Base-by-base conservation (phyloP, 2,888 invertebrate species). In the Rhogogaster chlorosoma region DNA sequence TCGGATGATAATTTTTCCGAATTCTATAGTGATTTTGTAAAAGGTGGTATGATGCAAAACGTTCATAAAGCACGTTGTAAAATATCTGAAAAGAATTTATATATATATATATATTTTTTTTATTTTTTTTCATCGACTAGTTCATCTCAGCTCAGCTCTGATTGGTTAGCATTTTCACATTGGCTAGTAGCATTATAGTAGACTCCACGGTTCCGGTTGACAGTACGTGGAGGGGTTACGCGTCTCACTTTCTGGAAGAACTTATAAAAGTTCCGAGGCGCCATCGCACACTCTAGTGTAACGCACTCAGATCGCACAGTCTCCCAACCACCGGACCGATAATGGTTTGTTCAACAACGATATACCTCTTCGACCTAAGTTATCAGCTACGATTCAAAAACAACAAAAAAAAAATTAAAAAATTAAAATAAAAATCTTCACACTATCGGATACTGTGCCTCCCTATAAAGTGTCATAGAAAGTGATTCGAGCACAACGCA, bases 181-280 rank as follows among this genome's bases (percentile, higher is more conserved):
- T 57, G 89, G 89, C 88, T 89, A 87, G 89, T 88, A 91, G 90
- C 89, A 91, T 91, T 91, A 91, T 91, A 91, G 91, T 88, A 73
- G 89, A 84, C 61, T 49, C 22, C n/a, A 49, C 36, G 80, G 61
- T 61, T 80, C 57, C 80, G 38, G 22, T 80, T 80, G 57, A 57
- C 57, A 80, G 38, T 61, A 22, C 18, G 80, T 38, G 36, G 57
- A 57, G 61, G 77, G 57, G 80, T 38, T 80, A 57, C 61, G n/a
- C 38, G 29, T n/a, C 57, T 80, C 36, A 80, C 5, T 57, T 80
- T 57, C 80, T 61, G 57, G 57, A 61, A 80, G 80, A 80, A 61
- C 80, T 80, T 80, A 80, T 80, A 80, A 80, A 80, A 80, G 80
- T 61, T 38, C 77, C n/a, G 29, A 61, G 29, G 36, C 80, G 10